Evolutionary conservation across 1,140 invertebrate species (phyloP).

Genomic region (Kradibia gibbosae): DNA sequence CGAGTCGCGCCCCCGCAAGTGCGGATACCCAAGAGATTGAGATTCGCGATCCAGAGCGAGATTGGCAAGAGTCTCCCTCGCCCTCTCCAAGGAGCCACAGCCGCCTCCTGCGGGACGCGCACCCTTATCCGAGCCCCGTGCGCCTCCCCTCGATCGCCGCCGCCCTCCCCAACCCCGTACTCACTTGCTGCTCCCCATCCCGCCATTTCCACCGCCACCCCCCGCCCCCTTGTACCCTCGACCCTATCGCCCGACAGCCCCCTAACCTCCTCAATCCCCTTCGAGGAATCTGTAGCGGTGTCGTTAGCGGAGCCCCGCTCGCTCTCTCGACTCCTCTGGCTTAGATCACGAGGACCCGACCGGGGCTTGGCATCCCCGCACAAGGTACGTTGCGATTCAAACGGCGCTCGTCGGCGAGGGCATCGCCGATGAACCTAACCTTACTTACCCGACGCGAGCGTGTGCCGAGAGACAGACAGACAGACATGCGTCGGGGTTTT

Average conservation of each 20-base stretch:
- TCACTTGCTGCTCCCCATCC: too few relatives aligned
- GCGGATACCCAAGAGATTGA: not conserved
- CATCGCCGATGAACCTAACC: conserved; percentile 24
- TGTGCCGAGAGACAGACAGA: conserved; percentile 7
- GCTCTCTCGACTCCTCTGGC: not conserved
- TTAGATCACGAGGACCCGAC: conserved; percentile 31
- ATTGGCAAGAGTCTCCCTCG: too few relatives aligned
- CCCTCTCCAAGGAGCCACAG: too few relatives aligned
- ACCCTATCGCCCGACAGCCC: too few relatives aligned
- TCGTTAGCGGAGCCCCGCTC: not conserved
- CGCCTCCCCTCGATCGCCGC: too few relatives aligned
- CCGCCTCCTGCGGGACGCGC: too few relatives aligned
- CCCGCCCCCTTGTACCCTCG: too few relatives aligned
- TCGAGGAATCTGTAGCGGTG: too few relatives aligned
- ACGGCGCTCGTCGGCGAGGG: not conserved
- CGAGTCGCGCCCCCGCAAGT: not conserved
- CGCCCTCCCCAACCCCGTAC: not conserved
- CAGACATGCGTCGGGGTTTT: not conserved
- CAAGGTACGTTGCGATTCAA: conserved; percentile 34
- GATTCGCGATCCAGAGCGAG: too few relatives aligned
- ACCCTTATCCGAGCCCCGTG: not conserved
- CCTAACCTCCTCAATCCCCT: too few relatives aligned
- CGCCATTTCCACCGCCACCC: too few relatives aligned
- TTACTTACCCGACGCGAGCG: not conserved
- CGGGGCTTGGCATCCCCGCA: not conserved